Percentiles rank a stretch among this genome's conserved stretches.
Evolutionary conservation across 2,797 vertebrate genomes (phyloP).

Genomic region (Sebastes itinus): DNA sequence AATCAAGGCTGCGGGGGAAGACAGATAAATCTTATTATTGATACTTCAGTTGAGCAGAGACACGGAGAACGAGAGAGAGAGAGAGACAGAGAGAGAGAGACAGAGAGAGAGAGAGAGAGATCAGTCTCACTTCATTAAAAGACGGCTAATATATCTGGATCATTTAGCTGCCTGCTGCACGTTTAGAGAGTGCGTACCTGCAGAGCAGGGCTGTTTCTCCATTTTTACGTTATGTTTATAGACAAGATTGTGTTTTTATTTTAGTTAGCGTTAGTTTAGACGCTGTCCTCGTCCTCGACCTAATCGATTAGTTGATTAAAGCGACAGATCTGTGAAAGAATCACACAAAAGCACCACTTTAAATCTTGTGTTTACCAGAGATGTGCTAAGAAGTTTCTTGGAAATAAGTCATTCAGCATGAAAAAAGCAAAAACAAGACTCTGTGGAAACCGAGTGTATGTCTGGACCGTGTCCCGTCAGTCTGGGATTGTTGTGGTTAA

Average conservation of each 20-base stretch:
- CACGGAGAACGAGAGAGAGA: slow-evolving; percentile 6
- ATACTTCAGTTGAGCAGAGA: slow-evolving; percentile 74
- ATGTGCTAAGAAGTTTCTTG: too few relatives aligned
- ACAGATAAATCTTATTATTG: slow-evolving; percentile 82
- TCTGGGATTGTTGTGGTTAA: too few relatives aligned
- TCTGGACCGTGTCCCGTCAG: accelerated
- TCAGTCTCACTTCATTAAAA: slow-evolving; percentile 74
- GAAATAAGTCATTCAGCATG: too few relatives aligned
- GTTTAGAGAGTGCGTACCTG: slow-evolving; percentile 9
- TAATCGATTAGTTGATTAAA: too few relatives aligned
- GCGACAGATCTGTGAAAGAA: too few relatives aligned
- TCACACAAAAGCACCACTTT: too few relatives aligned
- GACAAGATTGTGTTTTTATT: not conserved
- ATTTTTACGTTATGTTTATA: not conserved
- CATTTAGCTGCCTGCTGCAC: slow-evolving; percentile 43
- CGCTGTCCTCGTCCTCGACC: too few relatives aligned
- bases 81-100: slow-evolving; percentile 29
- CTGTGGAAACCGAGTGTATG: too few relatives aligned
- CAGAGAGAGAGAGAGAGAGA: slow-evolving; percentile 29
- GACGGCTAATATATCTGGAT: slow-evolving; percentile 56
- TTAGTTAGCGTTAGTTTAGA: not conserved
- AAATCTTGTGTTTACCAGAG: too few relatives aligned
- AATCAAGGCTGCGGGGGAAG: slow-evolving; percentile 77
- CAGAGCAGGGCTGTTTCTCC: not conserved
- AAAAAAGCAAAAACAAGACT: too few relatives aligned